Evolutionary conservation across 2,888 invertebrate species (phyloP), one percentile per base, ranked within the genome.

Genomic region (Caradrina kadenii): DNA sequence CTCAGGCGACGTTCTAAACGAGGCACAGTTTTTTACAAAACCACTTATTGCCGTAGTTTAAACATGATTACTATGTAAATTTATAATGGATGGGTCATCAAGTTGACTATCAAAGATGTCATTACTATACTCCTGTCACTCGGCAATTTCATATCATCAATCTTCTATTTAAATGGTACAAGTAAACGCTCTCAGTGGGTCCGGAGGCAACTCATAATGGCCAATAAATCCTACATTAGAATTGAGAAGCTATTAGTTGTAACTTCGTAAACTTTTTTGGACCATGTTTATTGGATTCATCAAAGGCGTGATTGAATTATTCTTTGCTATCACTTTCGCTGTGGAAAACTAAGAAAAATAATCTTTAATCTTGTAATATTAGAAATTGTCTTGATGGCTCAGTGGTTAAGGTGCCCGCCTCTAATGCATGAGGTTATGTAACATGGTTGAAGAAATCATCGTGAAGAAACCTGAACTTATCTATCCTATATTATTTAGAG

Each of bases 41-140:
- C 81, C 81, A 79, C 84, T 85, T 82, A 85, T 85, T 79, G 79
- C 70, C 52, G 76, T 78, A 77, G 71, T 79, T 73, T 80, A 77
- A 82, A 78, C 85, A 81, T 85, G 89, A 92, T 90, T 89, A 87
- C 89, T 91, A 91, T 92, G 90, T 93, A 91, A 92, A 93, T 92
- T 87, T 89, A 88, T 92, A 93, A 93, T 91, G 89, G 90, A 92
- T 91, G 88, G 90, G 68, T 91, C 89, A 92, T 93, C 92, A 85
- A 80, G 75, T 82, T 83, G 80, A 87, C 86, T 89, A 90, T 91
- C 91, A 81, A 63, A 79, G 87, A 86, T 88, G 88, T 88, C 88
- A 92, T 88, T 89, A 88, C 88, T 87, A 81, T 80, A 87, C 85
- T 76, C 84, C 89, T 88, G 91, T 90, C 91, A 89, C 87, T 82